Evolutionary conservation across 2,888 invertebrate species (phyloP).

Genomic region (Itoplectis maculator): DNA sequence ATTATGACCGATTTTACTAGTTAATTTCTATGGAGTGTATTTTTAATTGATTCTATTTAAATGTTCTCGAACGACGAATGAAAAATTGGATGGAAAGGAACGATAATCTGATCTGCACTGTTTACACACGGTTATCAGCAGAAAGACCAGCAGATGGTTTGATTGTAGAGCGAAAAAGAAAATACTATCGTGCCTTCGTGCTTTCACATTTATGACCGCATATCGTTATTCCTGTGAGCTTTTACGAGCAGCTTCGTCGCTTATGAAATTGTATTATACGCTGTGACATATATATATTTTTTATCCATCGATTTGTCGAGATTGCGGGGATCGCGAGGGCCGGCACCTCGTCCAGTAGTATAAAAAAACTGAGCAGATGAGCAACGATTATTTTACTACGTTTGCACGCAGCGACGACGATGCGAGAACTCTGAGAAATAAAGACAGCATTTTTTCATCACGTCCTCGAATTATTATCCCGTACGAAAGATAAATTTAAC

Average conservation of each 20-base stretch:
- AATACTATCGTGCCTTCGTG: conserved; percentile 43
- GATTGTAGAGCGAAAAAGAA: not conserved
- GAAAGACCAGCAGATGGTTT: not conserved
- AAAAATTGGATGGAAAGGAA: not conserved
- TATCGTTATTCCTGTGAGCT: conserved; percentile 31
- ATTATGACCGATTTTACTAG: not conserved
- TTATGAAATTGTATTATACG: conserved; percentile 6
- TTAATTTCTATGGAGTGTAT: conserved; percentile 12
- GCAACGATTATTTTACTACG: conserved; percentile 31
- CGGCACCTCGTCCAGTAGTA: conserved; percentile 23
- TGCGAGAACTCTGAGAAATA: conserved; percentile 5
- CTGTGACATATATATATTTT: conserved; percentile 6
- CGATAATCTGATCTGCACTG: not conserved
- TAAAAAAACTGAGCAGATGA: not conserved
- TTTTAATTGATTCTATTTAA: not conserved
- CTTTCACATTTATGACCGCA: not conserved
- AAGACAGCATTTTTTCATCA: not conserved
- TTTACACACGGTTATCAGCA: not conserved
- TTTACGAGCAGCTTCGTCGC: conserved; percentile 26
- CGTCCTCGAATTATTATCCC: not conserved
- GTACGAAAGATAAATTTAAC: not conserved
- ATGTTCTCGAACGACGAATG: not conserved
- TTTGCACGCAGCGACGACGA: conserved; percentile 18
- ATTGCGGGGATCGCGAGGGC: conserved; percentile 4
- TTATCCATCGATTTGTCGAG: conserved; percentile 6